phyloP scores from a whole-genome alignment of 2,113 vertebrate species.

The Pterocles burchelli region DNA sequence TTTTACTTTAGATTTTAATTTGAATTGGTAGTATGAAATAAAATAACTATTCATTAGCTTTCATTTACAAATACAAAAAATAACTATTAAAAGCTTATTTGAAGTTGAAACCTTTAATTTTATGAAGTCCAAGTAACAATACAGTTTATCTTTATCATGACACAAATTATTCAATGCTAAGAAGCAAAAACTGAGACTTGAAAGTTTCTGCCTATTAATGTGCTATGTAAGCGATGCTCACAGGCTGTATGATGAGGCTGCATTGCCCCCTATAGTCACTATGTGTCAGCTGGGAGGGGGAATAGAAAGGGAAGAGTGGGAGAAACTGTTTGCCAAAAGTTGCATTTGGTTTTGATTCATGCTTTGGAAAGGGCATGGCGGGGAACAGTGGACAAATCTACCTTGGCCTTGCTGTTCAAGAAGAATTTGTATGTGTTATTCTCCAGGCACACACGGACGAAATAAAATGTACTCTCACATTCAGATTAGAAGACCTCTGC shows the following conservation, averaged over 20 bases:
- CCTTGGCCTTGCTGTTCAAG: not conserved
- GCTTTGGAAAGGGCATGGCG: not conserved
- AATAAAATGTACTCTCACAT: not conserved
- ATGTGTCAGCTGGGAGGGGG: conserved; percentile 26
- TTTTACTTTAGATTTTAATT: conserved; percentile 37
- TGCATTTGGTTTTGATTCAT: not conserved
- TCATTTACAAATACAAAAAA: not conserved
- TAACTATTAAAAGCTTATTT: not conserved
- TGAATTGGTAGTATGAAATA: conserved; percentile 31
- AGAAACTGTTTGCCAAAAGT: not conserved
- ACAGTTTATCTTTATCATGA: not conserved
- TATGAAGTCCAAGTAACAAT: not conserved
- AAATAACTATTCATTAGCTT: conserved; percentile 46
- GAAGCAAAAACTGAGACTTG: not conserved
- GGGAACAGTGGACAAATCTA: not conserved
- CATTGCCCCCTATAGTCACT: conserved; percentile 80
- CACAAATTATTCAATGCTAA: conserved; percentile 10
- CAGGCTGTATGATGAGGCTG: conserved; percentile 65
- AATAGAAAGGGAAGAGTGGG: not conserved
- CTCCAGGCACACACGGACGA: not conserved
- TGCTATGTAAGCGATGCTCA: not conserved
- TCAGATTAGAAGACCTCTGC: not conserved
- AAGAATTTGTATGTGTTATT: not conserved
- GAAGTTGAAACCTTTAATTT: not conserved
- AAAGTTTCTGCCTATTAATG: not conserved